Conservation (phyloP, 1,140 invertebrate species). For the Ylistrum balloti region DNA sequence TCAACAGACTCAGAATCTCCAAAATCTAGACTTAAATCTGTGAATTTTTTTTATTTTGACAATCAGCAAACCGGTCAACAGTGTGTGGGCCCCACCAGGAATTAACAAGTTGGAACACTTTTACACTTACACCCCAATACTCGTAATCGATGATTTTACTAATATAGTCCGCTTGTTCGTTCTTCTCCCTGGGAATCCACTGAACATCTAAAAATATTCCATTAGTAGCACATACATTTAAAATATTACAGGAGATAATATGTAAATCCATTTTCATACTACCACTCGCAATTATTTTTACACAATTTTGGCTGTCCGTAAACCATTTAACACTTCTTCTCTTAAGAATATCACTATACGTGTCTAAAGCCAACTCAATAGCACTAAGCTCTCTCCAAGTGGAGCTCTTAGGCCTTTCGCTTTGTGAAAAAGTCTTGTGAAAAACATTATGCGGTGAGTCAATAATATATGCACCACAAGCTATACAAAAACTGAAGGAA, state of each 20-base stretch:
- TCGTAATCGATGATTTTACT: conserved; percentile 18
- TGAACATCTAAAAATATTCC: not conserved
- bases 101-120: conserved; percentile 50
- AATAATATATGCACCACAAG: not conserved
- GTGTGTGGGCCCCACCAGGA: conserved; percentile 26
- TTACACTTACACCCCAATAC: conserved; percentile 45
- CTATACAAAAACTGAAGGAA: not conserved
- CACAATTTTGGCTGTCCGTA: conserved; percentile 56
- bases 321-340: conserved; percentile 56
- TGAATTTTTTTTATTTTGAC: not conserved
- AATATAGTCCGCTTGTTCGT: conserved; percentile 2
- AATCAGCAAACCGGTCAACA: conserved; percentile 47
- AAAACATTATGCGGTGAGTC: not conserved
- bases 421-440: not conserved
- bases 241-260: conserved; percentile 30
- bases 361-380: not conserved
- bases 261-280: conserved; percentile 56
- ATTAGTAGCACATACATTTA: conserved; percentile 27
- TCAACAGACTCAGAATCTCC: conserved; percentile 39
- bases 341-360: not conserved
- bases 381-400: conserved; percentile 40
- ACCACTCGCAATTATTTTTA: conserved; percentile 53
- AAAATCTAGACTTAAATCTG: conserved; percentile 43
- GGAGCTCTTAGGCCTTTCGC: conserved; percentile 15
- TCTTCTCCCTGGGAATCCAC: conserved; percentile 43